Evolutionary conservation across 2,797 vertebrate species (phyloP).

Genomic region (Sparus aurata): DNA sequence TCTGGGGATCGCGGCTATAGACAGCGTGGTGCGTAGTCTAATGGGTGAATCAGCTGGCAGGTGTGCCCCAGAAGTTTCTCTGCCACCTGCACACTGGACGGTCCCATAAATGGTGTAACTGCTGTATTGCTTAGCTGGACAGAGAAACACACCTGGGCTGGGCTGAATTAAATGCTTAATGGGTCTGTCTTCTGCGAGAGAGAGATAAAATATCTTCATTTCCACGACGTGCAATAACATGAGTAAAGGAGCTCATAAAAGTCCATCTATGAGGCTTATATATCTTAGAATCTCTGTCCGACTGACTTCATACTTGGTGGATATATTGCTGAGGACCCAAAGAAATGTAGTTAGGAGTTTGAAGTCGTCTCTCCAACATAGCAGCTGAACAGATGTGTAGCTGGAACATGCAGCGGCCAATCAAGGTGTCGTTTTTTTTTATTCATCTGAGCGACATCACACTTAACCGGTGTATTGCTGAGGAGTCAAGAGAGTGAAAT

Average conservation of each 20-base stretch:
- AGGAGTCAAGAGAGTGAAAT: too few species aligned
- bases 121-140: constrained; percentile 72
- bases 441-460: too few species aligned
- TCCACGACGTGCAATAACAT: constrained; percentile 19
- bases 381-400: too few species aligned
- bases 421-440: too few species aligned
- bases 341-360: too few species aligned
- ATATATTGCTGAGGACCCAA: too few species aligned
- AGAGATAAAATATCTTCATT: constrained; percentile 5
- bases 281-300: too few species aligned
- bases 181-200: constrained; percentile 50
- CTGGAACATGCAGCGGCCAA: too few species aligned
- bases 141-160: constrained; percentile 72
- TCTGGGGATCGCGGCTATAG: constrained; percentile 65
- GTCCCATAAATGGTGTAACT: constrained; percentile 75
- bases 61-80: constrained; percentile 82
- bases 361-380: too few species aligned
- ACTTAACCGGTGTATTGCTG: too few species aligned
- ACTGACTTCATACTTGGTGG: too few species aligned
- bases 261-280: neutral
- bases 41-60: constrained; percentile 83
- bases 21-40: constrained; percentile 70
- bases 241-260: constrained; percentile 20
- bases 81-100: constrained; percentile 76
- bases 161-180: constrained; percentile 77